These are phyloP conservation scores for Macroramphosus scolopax DNA, from an alignment of 2,797 vertebrate species.

Conservation along the genomic window DNA sequence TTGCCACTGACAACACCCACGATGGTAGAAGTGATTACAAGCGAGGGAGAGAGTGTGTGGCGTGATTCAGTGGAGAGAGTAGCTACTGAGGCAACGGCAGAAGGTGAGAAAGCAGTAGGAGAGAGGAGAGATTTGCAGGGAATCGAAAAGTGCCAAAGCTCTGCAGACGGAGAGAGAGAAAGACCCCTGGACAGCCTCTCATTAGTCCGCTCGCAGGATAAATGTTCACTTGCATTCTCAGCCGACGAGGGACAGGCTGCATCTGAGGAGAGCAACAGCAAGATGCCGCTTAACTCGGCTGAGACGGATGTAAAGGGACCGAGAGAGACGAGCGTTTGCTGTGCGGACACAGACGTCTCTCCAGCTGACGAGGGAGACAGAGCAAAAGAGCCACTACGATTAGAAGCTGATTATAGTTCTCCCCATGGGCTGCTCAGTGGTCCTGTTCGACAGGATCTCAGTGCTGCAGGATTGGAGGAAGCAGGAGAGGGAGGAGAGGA, in stretches of 20 bases:
- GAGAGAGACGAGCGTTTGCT: slow-evolving; percentile 39
- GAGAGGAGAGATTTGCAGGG: slow-evolving; percentile 32
- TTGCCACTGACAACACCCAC: slow-evolving; percentile 82
- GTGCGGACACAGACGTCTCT: slow-evolving; percentile 48
- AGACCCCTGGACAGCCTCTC: slow-evolving; percentile 40
- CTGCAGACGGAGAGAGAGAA: slow-evolving; percentile 47
- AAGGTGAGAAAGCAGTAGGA: slow-evolving; percentile 46
- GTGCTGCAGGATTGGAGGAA: slow-evolving; percentile 59
- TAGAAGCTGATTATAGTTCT: slow-evolving; percentile 54
- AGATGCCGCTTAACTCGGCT: slow-evolving; percentile 72
- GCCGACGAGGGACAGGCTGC: slow-evolving; percentile 53
- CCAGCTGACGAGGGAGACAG: slow-evolving; percentile 56
- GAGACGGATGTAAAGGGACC: slow-evolving; percentile 60
- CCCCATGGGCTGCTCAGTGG: slow-evolving; percentile 51
- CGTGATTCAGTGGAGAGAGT: slow-evolving; percentile 59
- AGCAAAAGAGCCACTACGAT: slow-evolving; percentile 54
- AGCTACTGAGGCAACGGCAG: slow-evolving; percentile 50
- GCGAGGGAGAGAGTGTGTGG: slow-evolving; percentile 68
- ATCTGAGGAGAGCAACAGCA: slow-evolving; percentile 58
- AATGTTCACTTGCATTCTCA: slow-evolving; percentile 61
- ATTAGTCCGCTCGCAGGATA: slow-evolving; percentile 57
- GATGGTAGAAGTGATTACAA: slow-evolving; percentile 78
- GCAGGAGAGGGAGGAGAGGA: slow-evolving; percentile 52
- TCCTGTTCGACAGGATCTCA: slow-evolving; percentile 64
- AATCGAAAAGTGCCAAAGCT: slow-evolving; percentile 45